Base-by-base conservation (phyloP, 2,888 invertebrate species). In the Ormyrus thymus region DNA sequence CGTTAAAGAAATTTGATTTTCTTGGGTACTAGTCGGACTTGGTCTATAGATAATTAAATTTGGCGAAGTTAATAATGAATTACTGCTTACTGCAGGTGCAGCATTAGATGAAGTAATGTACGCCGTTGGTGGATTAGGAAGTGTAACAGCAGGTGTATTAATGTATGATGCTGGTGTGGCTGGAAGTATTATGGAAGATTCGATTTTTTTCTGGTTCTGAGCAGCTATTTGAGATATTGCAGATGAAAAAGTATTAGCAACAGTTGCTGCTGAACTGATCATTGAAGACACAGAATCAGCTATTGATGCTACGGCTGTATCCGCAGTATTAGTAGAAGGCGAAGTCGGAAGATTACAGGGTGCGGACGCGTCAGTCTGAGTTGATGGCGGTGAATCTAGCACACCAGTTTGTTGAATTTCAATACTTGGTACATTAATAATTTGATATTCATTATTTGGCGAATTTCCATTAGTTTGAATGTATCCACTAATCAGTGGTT, bases 1-100 rank as follows among this genome's bases (percentile, higher is more conserved):
- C 1, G 53, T 66, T 6, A 86, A 45, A 13, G 68, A 74, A 46
- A 78, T 69, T 61, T 55, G 72, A 50, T 56, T 10, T 50, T 13
- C 15, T 29, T 55, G 55, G 11, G 7, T 46, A 3, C 11, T 45
- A 29, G 56, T 43, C 6, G 29, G 59, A 43, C 50, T 61, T 13
- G 75, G 59, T 62, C 69, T 59, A 50, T 79, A 55, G 7, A 68
- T 8, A 11, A 46, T n/a, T 11, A 65, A 46, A 62, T 71, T 76
- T 72, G 15, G 72, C 0, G 56, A 59, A 29, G 29, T 29, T 29
- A 29, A 29, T 4, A 29, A 29, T 29, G 29, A 29, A 29, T 29
- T 29, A 29, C 29, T 29, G 3, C 0, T 29, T 29, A 29, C 29
- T 29, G 29, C 29, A 29, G 70, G 64, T 48, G 9, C 13, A 11